These are phyloP conservation scores for Tachina fera DNA, from an alignment of 2,888 invertebrate species.

Conservation along the genomic window DNA sequence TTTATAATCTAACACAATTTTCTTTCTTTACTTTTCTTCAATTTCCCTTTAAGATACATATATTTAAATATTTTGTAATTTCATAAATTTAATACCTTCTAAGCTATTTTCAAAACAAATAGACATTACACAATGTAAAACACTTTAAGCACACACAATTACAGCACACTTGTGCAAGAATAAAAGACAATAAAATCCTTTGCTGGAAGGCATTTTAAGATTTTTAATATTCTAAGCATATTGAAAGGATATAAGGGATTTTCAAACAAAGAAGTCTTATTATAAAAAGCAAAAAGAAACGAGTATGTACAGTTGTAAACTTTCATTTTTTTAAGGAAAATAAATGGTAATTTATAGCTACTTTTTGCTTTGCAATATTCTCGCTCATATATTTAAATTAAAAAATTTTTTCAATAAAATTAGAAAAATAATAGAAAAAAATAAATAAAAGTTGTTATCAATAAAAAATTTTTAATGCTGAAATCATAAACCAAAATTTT, in stretches of 20 bases:
- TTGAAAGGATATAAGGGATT: constrained; percentile 49
- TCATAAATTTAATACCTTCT: neutral
- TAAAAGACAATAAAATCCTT: constrained; percentile 56
- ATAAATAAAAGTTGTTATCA: no score
- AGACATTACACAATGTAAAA: neutral
- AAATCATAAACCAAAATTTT: no score
- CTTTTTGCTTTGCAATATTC: no score
- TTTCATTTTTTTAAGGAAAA: no score
- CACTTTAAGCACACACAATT: neutral
- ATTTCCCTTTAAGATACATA: constrained; percentile 5
- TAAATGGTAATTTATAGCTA: no score
- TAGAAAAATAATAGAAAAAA: no score
- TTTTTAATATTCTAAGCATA: constrained; percentile 50
- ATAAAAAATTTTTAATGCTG: no score
- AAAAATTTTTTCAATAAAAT: no score
- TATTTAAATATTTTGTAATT: constrained; percentile 14
- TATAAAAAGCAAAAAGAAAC: no score
- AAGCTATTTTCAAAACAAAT: neutral
- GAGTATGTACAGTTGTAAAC: no score
- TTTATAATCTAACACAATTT: neutral
- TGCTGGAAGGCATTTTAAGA: constrained; percentile 40
- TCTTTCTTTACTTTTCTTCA: neutral
- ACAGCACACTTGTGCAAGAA: constrained; percentile 46
- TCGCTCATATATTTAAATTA: no score
- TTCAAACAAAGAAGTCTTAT: no score